Percentiles rank a stretch among this genome's conserved stretches.
phyloP scores from a whole-genome alignment of 2,113 vertebrate species.

The Muntiacus muntjak region DNA sequence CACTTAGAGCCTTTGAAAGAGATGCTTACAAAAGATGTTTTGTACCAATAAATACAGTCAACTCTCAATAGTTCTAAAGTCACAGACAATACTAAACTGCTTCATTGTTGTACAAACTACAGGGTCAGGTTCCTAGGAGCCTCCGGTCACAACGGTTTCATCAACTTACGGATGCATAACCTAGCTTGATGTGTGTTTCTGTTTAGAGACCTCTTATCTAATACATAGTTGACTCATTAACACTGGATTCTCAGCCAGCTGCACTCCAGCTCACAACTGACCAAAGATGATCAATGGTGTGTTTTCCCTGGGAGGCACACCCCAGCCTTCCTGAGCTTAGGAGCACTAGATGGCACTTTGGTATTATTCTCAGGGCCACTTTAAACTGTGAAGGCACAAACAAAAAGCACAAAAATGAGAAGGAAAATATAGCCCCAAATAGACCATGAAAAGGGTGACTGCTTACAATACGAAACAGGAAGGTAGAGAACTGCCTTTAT shows the following conservation, averaged over 20 bases:
- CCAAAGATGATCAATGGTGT: fast-evolving
- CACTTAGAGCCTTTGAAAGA: background rate
- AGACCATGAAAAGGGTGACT: background rate
- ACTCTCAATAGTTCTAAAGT: background rate
- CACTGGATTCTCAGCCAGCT: background rate
- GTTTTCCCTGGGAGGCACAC: background rate
- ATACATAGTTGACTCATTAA: background rate
- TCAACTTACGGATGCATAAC: background rate
- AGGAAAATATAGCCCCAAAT: background rate
- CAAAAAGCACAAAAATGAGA: background rate
- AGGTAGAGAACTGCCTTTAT: background rate
- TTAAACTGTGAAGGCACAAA: background rate
- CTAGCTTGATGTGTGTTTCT: background rate
- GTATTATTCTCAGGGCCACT: background rate
- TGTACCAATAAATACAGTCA: background rate
- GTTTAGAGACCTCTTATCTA: background rate
- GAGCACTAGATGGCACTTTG: background rate
- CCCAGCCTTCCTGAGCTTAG: background rate
- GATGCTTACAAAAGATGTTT: background rate
- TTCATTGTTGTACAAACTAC: background rate
- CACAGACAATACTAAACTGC: background rate
- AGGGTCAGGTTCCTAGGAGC: background rate
- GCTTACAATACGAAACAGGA: no score
- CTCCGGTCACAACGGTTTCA: background rate
- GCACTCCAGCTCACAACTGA: background rate